Base-by-base conservation (phyloP, 2,113 vertebrate genomes). In the Capreolus pygargus region DNA sequence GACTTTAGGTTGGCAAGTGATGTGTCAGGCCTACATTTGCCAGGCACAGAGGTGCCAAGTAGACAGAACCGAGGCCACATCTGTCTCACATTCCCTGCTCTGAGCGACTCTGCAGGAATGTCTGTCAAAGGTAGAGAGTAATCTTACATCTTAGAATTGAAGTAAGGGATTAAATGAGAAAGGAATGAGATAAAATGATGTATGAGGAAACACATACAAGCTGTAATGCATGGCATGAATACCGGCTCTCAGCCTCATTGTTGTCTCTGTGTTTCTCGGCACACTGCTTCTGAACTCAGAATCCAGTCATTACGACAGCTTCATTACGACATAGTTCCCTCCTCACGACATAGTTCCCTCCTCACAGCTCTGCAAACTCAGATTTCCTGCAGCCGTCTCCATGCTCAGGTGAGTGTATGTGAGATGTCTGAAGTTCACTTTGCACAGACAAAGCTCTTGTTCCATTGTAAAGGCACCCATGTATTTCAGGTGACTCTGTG, bases 111-210 rank as follows among this genome's bases (percentile, higher is more conserved):
- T 85, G 54, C 50, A 81, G 39, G 57, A 83, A 79, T 95, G 21
- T 79, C 45, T 86, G 33, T n/a, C 3, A 54, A 58, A 89, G 55
- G 36, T 83, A 28, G n/a, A 78, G 96, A 55, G 43, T 79, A 86
- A 94, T 94, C 70, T 93, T 78, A 52, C 6, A 47, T 19, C 86
- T 97, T 85, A 95, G 47, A 82, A 28, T 9, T 39, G 43, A 98
- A 86, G 61, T 61, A 78, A 60, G 79, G 95, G 61, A 86, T 58
- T 52, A 93, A 70, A 85, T 39, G 43, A 39, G 94, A 70, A 96
- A 36, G 19, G 54, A n/a, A 94, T 61, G 36, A 94, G 97, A 60
- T 93, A 50, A 93, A 92, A 87, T 60, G 47, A 55, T 11, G 28
- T 33, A 25, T 74, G 43, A 78, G 54, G 61, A 91, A 95, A 84